phyloP scores from a whole-genome alignment of 2,888 invertebrate species.

The Pseudanteris insignis region DNA sequence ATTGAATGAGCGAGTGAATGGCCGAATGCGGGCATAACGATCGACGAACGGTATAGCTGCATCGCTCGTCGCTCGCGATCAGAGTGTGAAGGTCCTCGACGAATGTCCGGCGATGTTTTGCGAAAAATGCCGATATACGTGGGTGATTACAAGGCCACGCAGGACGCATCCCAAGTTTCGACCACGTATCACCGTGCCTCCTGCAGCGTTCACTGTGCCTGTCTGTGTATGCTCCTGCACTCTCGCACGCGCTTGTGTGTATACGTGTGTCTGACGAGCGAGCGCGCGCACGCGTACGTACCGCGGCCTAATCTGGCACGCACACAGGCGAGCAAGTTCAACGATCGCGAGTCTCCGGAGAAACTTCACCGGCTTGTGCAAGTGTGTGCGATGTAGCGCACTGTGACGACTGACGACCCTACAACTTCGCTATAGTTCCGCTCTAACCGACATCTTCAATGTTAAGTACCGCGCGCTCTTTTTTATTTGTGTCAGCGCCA shows the following conservation, averaged over 20 bases:
- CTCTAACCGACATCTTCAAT: constrained; percentile 39
- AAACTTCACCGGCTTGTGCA: constrained; percentile 37
- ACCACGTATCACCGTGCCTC: constrained; percentile 28
- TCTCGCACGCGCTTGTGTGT: too few species aligned
- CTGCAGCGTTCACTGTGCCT: too few species aligned
- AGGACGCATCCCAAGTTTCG: constrained; percentile 29
- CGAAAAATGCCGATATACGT: constrained; percentile 41
- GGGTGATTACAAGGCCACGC: constrained; percentile 42
- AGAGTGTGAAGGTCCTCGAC: neutral
- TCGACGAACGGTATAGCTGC: neutral
- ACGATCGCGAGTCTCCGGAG: constrained; percentile 38
- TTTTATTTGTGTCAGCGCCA: constrained; percentile 33
- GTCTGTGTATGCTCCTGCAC: too few species aligned
- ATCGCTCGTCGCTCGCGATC: neutral
- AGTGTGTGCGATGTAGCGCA: constrained; percentile 43
- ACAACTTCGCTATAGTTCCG: constrained; percentile 40
- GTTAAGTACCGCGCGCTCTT: constrained; percentile 26
- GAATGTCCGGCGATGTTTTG: constrained; percentile 15
- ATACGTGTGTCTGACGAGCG: too few species aligned
- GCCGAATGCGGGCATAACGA: neutral
- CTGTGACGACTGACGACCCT: constrained; percentile 44
- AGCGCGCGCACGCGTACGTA: constrained; percentile 13
- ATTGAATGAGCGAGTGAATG: constrained; percentile 4
- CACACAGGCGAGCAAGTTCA: constrained; percentile 35
- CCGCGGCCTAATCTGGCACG: constrained; percentile 9